Evolutionary conservation across 2,113 vertebrate species (phyloP).

Genomic region (Marmota flaviventris): DNA sequence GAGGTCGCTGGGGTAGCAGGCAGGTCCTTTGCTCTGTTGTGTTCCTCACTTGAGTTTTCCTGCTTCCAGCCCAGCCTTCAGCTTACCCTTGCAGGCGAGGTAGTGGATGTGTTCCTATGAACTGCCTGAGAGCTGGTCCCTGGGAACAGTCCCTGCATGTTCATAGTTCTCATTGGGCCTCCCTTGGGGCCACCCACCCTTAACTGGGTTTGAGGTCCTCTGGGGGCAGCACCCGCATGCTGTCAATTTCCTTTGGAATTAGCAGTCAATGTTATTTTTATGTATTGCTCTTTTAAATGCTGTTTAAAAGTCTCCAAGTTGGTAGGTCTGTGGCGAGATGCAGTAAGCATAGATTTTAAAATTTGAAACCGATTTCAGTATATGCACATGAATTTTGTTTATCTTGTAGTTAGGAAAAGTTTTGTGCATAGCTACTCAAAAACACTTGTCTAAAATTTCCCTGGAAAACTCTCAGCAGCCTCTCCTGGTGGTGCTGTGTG

Average conservation of each 20-base stretch:
- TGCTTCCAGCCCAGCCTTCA: neutral
- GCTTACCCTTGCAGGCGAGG: neutral
- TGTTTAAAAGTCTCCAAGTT: neutral
- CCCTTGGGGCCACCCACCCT: too few relatives aligned
- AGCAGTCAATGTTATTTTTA: neutral
- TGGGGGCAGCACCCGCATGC: fast-evolving
- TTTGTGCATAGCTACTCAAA: neutral
- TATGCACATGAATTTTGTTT: neutral
- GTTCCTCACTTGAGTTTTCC: neutral
- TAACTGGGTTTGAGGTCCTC: neutral
- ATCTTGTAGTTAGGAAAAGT: neutral
- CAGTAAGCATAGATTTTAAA: neutral
- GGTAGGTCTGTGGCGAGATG: neutral
- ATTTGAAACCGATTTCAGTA: neutral
- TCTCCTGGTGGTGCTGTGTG: neutral
- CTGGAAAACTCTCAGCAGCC: neutral
- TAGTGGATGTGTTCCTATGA: neutral
- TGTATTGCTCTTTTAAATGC: neutral
- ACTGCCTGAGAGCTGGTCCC: neutral
- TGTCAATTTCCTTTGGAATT: fast-evolving
- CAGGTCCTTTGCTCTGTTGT: neutral
- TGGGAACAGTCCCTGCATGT: neutral
- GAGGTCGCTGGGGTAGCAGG: neutral
- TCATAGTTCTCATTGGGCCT: fast-evolving
- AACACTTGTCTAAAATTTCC: neutral